Base-by-base conservation (phyloP, 30 jellyfish, hydroid and myxozoan genomes). In the Chironex yamaguchii region DNA sequence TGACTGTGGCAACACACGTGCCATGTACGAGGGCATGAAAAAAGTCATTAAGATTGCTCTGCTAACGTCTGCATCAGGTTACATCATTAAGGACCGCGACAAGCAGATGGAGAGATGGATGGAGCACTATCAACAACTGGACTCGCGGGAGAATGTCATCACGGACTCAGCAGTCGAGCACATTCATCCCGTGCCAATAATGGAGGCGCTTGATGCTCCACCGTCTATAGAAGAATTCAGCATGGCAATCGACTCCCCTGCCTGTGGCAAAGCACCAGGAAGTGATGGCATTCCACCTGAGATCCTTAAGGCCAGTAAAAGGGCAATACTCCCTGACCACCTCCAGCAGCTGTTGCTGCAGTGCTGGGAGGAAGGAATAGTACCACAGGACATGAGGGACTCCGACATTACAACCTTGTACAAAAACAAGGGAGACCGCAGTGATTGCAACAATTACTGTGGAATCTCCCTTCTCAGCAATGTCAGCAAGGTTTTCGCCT, bases 381-480 rank as follows among this genome's bases (percentile, higher is more conserved):
- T 69, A 13, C 93, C 85, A 29, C 36, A 49, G 12, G 93, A 54
- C 29, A 36, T 69, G 81, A 11, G 69, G 1, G 81, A 83, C 79
- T 48, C 82, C 36, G 36, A 29, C 1, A 83, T 71, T 11, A 34
- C 36, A 1, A 83, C 81, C 32, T 36, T 67, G 28, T 67, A 49
- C 62, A 68, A 68, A 89, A 70, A 83, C 17, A 81, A 67, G 62
- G 90, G 90, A 11, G 81, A 52, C 69, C 13, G 84, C 9, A 53
- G 93, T 26, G 83, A 83, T 53, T 83, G 93, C 65, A 71, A 71
- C 11, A 69, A 70, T 54, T 70, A 83, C 71, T 14, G 93, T 35
- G 93, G 90, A 2, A 71, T 83, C 67, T 49, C 90, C 11, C 90
- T 83, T 4, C 72, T 83, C 26, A 83, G 90, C 33, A 35, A 68